These are phyloP conservation scores for Drosophila nigromelanica DNA, from an alignment of 1,140 invertebrate genomes.

Conservation along the genomic window DNA sequence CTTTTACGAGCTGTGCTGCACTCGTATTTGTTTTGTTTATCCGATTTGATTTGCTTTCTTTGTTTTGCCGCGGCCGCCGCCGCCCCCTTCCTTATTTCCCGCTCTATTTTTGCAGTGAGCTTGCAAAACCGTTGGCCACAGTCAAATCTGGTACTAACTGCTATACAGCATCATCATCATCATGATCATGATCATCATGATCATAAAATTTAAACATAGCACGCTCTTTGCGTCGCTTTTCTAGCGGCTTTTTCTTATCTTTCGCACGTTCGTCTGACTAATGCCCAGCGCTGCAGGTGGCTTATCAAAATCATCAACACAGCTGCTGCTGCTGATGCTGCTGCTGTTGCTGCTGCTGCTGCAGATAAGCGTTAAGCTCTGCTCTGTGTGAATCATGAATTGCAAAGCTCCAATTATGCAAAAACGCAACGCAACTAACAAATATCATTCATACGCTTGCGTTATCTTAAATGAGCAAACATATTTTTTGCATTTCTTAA, in stretches of 20 bases:
- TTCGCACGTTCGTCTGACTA: slow-evolving; percentile 79
- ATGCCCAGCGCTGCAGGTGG: slow-evolving; percentile 56
- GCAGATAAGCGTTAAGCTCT: slow-evolving; percentile 23
- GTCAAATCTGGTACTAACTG: slow-evolving; percentile 1
- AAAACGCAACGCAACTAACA: not conserved
- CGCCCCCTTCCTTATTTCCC: slow-evolving; percentile 2
- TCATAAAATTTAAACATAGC: slow-evolving; percentile 19
- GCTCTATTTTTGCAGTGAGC: slow-evolving; percentile 49
- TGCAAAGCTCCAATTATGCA: slow-evolving; percentile 6
- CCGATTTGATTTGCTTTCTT: slow-evolving; percentile 68
- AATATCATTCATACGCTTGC: slow-evolving; percentile 20
- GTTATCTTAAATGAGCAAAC: slow-evolving; percentile 15
- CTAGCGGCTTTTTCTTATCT: slow-evolving; percentile 51
- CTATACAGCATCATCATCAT: not conserved
- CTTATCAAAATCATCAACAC: slow-evolving; percentile 45
- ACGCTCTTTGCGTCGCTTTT: slow-evolving; percentile 35
- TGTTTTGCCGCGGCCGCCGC: slow-evolving; percentile 61
- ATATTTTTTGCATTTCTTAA: slow-evolving; percentile 3
- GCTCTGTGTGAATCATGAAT: slow-evolving; percentile 28
- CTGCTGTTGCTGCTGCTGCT: slow-evolving; percentile 24
- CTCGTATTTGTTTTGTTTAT: slow-evolving; percentile 79
- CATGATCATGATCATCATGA: slow-evolving; percentile 9
- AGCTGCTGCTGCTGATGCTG: slow-evolving; percentile 27
- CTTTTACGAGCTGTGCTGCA: slow-evolving; percentile 45
- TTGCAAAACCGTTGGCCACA: slow-evolving; percentile 52